Percentiles rank a stretch among this genome's conserved stretches.
These are phyloP conservation scores for Eubucco bourcierii DNA, from an alignment of 2,113 vertebrate species.

Conservation along the genomic window DNA sequence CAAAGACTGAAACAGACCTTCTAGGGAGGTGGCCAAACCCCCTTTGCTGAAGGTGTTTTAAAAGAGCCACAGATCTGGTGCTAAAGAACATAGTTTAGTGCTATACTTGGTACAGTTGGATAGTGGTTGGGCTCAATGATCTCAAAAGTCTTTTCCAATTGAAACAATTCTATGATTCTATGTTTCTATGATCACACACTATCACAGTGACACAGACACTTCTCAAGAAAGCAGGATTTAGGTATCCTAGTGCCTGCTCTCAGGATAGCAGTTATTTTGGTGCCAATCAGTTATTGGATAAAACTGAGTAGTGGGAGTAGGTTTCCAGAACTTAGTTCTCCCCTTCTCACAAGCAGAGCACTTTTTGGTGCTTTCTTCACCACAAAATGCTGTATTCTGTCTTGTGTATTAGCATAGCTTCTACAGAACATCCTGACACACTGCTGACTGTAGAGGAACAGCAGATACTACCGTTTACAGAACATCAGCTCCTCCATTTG, in stretches of 20 bases:
- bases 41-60: too few species aligned
- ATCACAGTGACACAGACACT: neutral
- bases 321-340: neutral
- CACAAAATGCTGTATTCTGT: neutral
- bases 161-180: too few species aligned
- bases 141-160: too few species aligned
- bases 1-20: too few species aligned
- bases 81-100: too few species aligned
- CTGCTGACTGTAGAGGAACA: neutral
- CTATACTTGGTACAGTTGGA: too few species aligned
- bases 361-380: neutral
- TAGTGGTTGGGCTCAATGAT: too few species aligned
- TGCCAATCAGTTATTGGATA: neutral
- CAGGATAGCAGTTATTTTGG: neutral
- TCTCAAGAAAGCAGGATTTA: neutral
- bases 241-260: neutral
- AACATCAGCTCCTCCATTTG: constrained; percentile 60
- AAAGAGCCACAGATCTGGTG: too few species aligned
- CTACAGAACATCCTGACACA: neutral
- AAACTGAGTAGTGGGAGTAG: neutral
- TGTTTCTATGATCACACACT: neutral
- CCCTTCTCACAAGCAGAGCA: neutral
- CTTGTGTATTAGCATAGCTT: neutral
- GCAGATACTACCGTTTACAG: constrained; percentile 6
- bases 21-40: too few species aligned